Base-by-base conservation (phyloP, 2,888 invertebrate species). In the Hoplodrina blanda region DNA sequence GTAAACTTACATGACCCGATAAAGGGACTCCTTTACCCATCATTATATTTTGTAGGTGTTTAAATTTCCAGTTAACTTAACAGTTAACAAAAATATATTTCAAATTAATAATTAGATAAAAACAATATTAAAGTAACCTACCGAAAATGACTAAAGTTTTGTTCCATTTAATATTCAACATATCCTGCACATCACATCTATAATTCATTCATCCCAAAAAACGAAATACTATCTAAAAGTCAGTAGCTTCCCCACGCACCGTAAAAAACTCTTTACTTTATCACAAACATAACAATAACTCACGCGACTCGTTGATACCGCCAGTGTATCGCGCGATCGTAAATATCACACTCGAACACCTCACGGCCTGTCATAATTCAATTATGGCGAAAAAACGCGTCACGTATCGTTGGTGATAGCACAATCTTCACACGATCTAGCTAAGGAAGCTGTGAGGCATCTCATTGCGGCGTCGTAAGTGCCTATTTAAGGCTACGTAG, bases 401-500 rank as follows among this genome's bases (percentile, higher is more conserved):
- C 92, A 89, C 90, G 88, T 91, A 91, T 91, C 91, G 88, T 79
- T 85, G 87, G 84, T 89, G 93, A 93, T 93, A 92, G 92, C 89
- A 90, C 90, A 93, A 92, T 94, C 93, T 93, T 88, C 85, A 87
- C 88, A 88, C 87, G 90, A 94, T 93, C 83, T 78, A 91, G 90
- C 90, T 85, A 88, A 90, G 93, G 91, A 93, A 92, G 92, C 92
- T 90, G 88, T 87, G 90, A 90, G 88, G 91, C 92, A 89, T 92
- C 92, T 92, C 93, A 93, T 93, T 93, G 94, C 91, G 90, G 90
- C 81, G 88, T 85, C 89, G 89, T 93, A 94, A 95, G 92, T 93
- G 93, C 93, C 94, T 94, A 94, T 95, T 94, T 91, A 91, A 92
- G 88, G 91, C 90, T 91, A 90, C 91, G 91, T 91, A 93, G 92